These are phyloP conservation scores for Willisornis vidua DNA, from an alignment of 2,113 vertebrate genomes.

Conservation along the genomic window DNA sequence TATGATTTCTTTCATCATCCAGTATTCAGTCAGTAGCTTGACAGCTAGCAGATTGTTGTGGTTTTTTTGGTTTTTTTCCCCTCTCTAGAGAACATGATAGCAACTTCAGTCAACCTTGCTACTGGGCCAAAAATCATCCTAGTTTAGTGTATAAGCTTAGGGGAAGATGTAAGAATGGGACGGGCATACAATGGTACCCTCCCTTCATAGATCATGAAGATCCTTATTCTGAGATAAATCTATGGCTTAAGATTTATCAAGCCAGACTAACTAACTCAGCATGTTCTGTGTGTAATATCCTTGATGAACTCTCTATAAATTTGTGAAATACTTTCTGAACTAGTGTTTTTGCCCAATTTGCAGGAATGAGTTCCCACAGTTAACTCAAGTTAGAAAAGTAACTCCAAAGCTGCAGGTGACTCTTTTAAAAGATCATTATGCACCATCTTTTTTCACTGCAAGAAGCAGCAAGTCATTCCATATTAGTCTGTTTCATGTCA, in stretches of 20 bases:
- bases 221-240: too few relatives aligned
- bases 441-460: background rate
- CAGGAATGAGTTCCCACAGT: background rate
- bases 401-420: background rate
- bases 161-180: background rate
- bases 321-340: background rate
- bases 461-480: background rate
- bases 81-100: background rate
- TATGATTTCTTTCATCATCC: background rate
- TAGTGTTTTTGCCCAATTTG: background rate
- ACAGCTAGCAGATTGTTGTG: background rate
- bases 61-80: background rate
- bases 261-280: background rate
- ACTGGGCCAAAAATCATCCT: background rate
- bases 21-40: background rate
- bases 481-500: background rate
- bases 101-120: background rate
- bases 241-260: background rate
- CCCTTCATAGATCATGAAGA: background rate
- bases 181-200: background rate
- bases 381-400: background rate
- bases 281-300: background rate
- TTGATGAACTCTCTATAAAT: background rate
- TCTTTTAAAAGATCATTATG: background rate
- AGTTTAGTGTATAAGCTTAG: background rate